A percentile compares a stretch with the other conserved stretches of the same genome.
Conservation (phyloP, 2,797 vertebrate genomes). For the Choloepus didactylus region DNA sequence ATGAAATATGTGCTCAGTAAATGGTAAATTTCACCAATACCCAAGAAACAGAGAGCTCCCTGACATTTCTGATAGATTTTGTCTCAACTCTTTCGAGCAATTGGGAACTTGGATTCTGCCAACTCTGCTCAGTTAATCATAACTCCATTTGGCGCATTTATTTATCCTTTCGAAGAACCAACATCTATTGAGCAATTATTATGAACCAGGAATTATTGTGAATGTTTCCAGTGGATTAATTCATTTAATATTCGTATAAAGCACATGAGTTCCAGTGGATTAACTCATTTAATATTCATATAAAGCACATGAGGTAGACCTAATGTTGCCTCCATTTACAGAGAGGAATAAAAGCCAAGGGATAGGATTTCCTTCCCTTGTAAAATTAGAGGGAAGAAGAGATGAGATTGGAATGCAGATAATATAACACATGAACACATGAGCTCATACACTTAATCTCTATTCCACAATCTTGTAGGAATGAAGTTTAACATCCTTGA, state of each 20-base stretch:
- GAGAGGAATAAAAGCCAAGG: not conserved
- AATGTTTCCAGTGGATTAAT: not conserved
- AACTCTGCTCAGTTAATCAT: not conserved
- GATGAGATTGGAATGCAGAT: not conserved
- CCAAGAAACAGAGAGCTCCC: not conserved
- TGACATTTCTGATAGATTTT: not conserved
- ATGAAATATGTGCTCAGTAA: not conserved
- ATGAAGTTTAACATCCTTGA: not conserved
- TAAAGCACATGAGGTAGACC: not conserved
- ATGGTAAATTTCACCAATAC: not conserved
- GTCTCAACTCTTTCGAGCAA: not conserved
- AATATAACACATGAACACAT: not conserved
- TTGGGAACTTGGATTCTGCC: not conserved
- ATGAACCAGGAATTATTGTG: not conserved
- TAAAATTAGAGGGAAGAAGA: not conserved
- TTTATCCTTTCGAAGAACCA: not conserved
- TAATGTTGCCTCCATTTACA: not conserved
- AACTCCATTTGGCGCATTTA: not conserved
- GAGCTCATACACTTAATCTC: not conserved
- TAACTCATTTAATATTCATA: not conserved
- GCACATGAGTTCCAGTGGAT: not conserved
- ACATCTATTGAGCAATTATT: not conserved
- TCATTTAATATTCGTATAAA: not conserved
- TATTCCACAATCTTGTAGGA: too few relatives aligned
- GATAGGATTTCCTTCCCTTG: not conserved